A percentile compares a stretch with the other conserved stretches of the same genome.
These are phyloP conservation scores for Limnephilus auricula DNA, from an alignment of 2,888 invertebrate genomes.

Conservation along the genomic window DNA sequence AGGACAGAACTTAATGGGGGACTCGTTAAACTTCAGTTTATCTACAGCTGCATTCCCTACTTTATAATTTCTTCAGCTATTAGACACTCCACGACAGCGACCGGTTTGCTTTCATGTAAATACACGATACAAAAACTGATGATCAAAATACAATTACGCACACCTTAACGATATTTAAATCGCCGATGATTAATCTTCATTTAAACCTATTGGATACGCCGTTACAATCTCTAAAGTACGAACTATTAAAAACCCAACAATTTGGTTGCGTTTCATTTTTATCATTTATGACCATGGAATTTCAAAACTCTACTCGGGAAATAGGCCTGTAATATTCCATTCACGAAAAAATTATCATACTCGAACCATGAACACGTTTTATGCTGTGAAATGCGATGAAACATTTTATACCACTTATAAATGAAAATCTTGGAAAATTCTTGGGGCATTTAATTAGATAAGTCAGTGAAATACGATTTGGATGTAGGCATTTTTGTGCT, in stretches of 20 bases:
- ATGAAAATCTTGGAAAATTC: not conserved
- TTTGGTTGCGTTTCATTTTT: not conserved
- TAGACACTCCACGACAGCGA: not conserved
- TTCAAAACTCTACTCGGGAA: not conserved
- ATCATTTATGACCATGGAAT: not conserved
- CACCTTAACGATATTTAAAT: constrained; percentile 25
- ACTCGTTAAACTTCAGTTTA: constrained; percentile 32
- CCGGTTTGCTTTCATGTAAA: constrained; percentile 3
- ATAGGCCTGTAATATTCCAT: not conserved
- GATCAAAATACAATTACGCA: constrained; percentile 21
- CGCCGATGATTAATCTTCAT: not conserved
- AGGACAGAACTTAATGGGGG: constrained; percentile 19
- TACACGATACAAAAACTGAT: not conserved
- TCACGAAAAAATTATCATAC: constrained; percentile 6
- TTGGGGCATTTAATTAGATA: not conserved
- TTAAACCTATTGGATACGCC: not conserved
- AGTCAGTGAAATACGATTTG: not conserved
- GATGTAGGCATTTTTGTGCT: not conserved
- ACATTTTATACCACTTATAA: not conserved
- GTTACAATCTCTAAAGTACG: not conserved
- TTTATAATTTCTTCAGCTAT: not conserved
- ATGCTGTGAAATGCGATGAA: not conserved
- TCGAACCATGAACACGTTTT: not conserved
- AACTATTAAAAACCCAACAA: not conserved
- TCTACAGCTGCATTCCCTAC: constrained; percentile 30